These are phyloP conservation scores for Protomyctophum bolini DNA, from an alignment of 2,113 vertebrate species.

Conservation along the genomic window DNA sequence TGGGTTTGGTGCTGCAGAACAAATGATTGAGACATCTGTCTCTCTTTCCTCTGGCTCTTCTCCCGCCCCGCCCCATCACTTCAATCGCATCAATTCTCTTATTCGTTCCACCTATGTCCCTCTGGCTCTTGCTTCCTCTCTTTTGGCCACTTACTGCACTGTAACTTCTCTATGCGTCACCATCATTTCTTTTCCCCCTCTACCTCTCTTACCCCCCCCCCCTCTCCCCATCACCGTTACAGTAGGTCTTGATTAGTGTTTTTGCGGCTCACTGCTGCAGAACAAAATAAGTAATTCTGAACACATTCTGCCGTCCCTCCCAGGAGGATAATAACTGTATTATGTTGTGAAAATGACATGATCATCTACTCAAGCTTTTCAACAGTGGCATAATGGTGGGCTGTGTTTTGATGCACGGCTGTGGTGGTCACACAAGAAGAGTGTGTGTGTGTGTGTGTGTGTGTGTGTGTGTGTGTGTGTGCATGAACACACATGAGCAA, in stretches of 20 bases:
- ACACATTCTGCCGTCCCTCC: not conserved
- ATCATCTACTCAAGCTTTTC: constrained; percentile 10
- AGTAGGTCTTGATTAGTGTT: not conserved
- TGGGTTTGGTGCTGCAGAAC: no score
- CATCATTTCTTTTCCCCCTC: not conserved
- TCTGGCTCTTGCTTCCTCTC: not conserved
- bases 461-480: not conserved
- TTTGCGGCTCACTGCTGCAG: constrained; percentile 7
- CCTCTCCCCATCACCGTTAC: not conserved
- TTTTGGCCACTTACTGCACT: no score
- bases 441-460: constrained; percentile 4
- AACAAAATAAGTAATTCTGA: constrained; percentile 20
- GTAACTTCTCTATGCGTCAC: no score
- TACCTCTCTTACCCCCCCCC: constrained; percentile 8
- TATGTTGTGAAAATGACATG: constrained; percentile 8
- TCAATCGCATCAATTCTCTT: not conserved
- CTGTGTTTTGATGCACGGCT: not conserved
- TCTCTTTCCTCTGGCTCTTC: not conserved
- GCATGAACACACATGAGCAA: no score
- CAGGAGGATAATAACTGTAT: constrained; percentile 40
- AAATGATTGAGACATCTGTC: not conserved
- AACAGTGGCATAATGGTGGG: not conserved
- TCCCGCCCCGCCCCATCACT: no score
- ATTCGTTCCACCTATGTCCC: not conserved
- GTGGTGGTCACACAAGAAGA: no score